Percentiles rank a stretch among this genome's conserved stretches.
Evolutionary conservation across 2,113 vertebrate species (phyloP).

Genomic region (Toxotes chatareus): DNA sequence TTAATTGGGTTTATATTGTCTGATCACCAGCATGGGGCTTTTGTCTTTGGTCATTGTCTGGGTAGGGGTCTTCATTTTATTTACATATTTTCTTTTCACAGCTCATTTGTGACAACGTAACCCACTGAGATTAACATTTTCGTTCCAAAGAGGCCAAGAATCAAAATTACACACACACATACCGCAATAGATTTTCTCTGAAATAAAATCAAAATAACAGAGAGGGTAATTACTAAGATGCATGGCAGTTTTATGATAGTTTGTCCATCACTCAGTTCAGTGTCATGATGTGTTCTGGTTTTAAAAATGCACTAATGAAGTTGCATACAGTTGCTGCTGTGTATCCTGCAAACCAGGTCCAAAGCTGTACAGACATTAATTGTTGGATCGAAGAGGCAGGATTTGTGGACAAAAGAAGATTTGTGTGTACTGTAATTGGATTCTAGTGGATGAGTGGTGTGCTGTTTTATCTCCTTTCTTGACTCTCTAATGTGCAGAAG

Average conservation of each 20-base stretch:
- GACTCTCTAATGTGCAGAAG: neutral
- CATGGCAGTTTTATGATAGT: neutral
- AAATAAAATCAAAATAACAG: neutral
- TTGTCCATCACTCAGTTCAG: neutral
- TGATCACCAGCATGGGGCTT: conserved; percentile 19
- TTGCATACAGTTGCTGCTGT: neutral
- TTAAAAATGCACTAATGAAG: neutral
- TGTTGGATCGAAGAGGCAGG: neutral
- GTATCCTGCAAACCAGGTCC: neutral
- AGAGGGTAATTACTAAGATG: neutral
- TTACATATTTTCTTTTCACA: neutral
- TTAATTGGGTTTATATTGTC: conserved; percentile 56
- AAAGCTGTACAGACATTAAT: neutral
- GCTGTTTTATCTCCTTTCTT: conserved; percentile 19
- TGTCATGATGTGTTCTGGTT: neutral
- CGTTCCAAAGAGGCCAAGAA: neutral
- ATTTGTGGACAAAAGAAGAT: conserved; percentile 25
- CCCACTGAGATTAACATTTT: neutral
- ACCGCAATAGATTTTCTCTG: neutral
- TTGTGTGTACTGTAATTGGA: neutral
- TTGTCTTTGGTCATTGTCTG: conserved; percentile 28
- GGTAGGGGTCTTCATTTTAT: conserved; percentile 21
- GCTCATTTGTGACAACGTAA: conserved; percentile 4
- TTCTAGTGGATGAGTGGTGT: neutral
- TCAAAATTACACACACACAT: neutral